phyloP scores from a whole-genome alignment of 2,113 vertebrate genomes.

The Gallinago media region DNA sequence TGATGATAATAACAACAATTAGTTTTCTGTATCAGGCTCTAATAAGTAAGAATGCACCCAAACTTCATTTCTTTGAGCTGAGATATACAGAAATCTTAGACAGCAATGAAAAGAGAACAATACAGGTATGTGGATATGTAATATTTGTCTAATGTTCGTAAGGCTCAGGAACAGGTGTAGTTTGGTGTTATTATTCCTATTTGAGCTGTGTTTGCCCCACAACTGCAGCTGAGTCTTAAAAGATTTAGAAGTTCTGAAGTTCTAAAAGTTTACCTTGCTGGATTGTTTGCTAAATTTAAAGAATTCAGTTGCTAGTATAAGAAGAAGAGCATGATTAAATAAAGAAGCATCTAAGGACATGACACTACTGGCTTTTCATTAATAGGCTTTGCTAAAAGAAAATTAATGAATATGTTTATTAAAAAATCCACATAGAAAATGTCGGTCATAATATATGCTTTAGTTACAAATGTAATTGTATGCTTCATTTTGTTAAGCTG shows the following conservation, averaged over 20 bases:
- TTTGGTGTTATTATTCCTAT: background rate
- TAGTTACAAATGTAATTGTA: background rate
- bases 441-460: background rate
- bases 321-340: background rate
- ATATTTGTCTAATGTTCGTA: background rate
- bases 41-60: background rate
- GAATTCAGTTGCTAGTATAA: background rate
- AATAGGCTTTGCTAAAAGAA: background rate
- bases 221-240: background rate
- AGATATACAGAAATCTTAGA: background rate
- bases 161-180: background rate
- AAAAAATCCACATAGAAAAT: background rate
- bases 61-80: background rate
- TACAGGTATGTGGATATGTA: background rate
- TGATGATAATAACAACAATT: background rate
- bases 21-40: background rate
- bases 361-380: background rate
- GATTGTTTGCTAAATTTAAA: background rate
- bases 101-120: background rate
- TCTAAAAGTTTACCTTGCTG: background rate
- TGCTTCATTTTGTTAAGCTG: background rate
- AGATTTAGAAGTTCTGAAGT: background rate
- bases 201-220: background rate
- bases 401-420: background rate
- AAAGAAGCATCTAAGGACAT: background rate